These are phyloP conservation scores for Cataglyphis cursor DNA, from an alignment of 2,888 invertebrate species.

Conservation along the genomic window DNA sequence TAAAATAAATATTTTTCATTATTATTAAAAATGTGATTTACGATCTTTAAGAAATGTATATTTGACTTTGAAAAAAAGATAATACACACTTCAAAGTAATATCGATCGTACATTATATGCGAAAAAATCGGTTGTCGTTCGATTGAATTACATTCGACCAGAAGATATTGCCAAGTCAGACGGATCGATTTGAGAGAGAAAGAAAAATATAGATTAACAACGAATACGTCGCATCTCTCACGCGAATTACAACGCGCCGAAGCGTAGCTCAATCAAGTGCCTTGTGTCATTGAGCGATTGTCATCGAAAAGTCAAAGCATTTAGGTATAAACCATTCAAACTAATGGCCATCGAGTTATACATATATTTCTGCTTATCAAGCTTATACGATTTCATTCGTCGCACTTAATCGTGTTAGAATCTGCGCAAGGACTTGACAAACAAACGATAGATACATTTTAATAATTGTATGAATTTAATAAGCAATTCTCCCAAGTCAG, in stretches of 20 bases:
- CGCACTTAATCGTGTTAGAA: neutral
- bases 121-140: slow-evolving; percentile 4
- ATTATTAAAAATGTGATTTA: neutral
- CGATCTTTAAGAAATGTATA: neutral
- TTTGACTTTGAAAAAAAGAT: neutral
- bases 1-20: slow-evolving; percentile 6
- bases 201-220: slow-evolving; percentile 36
- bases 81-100: neutral
- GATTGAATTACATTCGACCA: slow-evolving; percentile 13
- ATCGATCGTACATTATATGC: neutral
- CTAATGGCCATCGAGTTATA: slow-evolving; percentile 49
- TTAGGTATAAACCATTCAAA: slow-evolving; percentile 66
- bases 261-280: slow-evolving; percentile 54
- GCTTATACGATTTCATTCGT: slow-evolving; percentile 52
- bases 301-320: slow-evolving; percentile 58
- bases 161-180: neutral
- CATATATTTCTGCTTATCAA: slow-evolving; percentile 1
- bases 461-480: slow-evolving; percentile 20
- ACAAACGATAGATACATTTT: neutral
- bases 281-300: slow-evolving; percentile 56
- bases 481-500: neutral
- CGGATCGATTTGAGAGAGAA: neutral
- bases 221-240: slow-evolving; percentile 35
- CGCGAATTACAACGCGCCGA: slow-evolving; percentile 43
- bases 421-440: neutral